Evolutionary conservation across 2,797 vertebrate genomes (phyloP).

Genomic region (Enteromius trimaculatus): DNA sequence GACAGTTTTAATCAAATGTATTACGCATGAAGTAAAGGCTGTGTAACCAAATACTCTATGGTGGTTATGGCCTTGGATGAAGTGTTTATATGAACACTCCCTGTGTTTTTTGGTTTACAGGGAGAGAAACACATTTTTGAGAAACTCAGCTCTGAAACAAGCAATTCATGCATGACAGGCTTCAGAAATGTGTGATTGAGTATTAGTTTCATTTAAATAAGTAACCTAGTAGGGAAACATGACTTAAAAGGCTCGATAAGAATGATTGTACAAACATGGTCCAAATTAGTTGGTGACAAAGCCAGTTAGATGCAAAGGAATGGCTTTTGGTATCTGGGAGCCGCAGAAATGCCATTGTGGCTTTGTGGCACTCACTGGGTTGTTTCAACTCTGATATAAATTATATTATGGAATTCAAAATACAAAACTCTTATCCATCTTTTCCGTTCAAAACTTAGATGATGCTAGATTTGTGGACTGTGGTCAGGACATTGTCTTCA

Average conservation of each 20-base stretch:
- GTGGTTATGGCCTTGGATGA: constrained; percentile 10
- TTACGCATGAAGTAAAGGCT: background rate
- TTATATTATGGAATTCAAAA: constrained; percentile 11
- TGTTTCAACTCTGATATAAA: constrained; percentile 4
- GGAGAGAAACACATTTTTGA: background rate
- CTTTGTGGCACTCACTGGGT: background rate
- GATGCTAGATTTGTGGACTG: constrained; percentile 17
- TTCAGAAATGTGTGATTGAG: background rate
- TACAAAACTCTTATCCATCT: constrained; percentile 14
- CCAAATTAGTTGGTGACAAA: constrained; percentile 37
- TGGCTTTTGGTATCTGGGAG: constrained; percentile 21
- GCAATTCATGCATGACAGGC: background rate
- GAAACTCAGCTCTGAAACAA: background rate
- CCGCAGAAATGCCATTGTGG: constrained; percentile 40
- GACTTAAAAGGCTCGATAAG: background rate
- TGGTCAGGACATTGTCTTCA: constrained; percentile 22
- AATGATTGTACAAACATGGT: constrained; percentile 9
- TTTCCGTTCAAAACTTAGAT: constrained; percentile 2
- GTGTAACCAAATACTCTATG: constrained; percentile 7
- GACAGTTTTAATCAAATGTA: background rate
- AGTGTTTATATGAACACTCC: constrained; percentile 11
- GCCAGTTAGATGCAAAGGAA: constrained; percentile 18
- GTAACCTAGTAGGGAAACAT: background rate
- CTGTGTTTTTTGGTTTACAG: background rate
- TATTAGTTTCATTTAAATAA: constrained; percentile 5